Conservation (phyloP, 2,797 vertebrate genomes). For the Epinephelus malabaricus region DNA sequence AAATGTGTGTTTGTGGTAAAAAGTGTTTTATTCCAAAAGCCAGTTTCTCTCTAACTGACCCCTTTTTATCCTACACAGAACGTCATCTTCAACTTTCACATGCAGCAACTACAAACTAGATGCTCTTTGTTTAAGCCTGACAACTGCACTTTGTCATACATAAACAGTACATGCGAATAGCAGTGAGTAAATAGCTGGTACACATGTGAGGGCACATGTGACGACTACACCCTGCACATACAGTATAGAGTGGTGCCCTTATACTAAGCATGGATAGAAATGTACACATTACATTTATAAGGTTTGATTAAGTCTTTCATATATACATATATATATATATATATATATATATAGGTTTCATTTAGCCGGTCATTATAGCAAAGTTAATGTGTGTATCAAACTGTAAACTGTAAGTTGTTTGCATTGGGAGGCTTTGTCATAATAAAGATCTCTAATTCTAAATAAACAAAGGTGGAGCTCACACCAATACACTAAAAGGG, state of each 20-base stretch:
- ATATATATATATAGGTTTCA: conserved; percentile 7
- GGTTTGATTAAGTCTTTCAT: conserved; percentile 16
- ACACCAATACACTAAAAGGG: no score
- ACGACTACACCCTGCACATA: conserved; percentile 19
- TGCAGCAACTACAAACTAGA: neutral
- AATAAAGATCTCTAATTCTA: neutral
- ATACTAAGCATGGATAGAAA: conserved; percentile 30
- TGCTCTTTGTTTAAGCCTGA: conserved; percentile 10
- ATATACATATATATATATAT: conserved; percentile 14
- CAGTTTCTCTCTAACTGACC: neutral
- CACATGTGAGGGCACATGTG: neutral
- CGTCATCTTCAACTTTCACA: conserved; percentile 14
- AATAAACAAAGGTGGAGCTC: no score
- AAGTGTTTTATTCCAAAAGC: conserved; percentile 11
- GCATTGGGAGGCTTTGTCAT: conserved; percentile 9
- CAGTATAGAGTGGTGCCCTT: conserved; percentile 20
- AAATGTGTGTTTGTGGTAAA: neutral
- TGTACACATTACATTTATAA: conserved; percentile 23
- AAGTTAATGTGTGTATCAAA: conserved; percentile 13
- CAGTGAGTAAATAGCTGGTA: conserved; percentile 24
- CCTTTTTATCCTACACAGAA: neutral
- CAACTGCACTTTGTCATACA: neutral
- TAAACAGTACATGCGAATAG: conserved; percentile 12
- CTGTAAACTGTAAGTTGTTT: conserved; percentile 2
- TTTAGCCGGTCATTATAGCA: conserved; percentile 14